Evolutionary conservation across 2,888 invertebrate species (phyloP).

Genomic region (Sarcophaga rosellei): DNA sequence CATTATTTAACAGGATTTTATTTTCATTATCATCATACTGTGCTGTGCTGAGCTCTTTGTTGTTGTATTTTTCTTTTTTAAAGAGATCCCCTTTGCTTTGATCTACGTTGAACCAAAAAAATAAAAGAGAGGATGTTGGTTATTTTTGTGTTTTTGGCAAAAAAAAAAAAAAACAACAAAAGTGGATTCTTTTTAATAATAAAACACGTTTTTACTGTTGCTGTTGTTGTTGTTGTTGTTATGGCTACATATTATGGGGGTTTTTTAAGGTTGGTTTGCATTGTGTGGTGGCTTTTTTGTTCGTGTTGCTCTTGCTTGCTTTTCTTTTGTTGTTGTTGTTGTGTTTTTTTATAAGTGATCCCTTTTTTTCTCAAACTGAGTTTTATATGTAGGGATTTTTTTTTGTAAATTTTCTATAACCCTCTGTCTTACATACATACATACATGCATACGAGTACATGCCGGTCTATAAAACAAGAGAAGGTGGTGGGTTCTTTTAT

Average conservation of each 20-base stretch:
- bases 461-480: not conserved
- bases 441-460: not conserved
- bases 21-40: slow-evolving; percentile 55
- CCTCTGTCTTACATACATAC: not conserved
- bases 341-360: not conserved
- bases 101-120: not conserved
- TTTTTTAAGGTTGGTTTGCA: slow-evolving; percentile 66
- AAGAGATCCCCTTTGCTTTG: slow-evolving; percentile 11
- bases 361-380: not conserved
- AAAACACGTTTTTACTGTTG: slow-evolving; percentile 61
- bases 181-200: slow-evolving; percentile 68
- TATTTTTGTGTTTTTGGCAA: not conserved
- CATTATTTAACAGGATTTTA: slow-evolving; percentile 65
- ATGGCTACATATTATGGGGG: slow-evolving; percentile 48
- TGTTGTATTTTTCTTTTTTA: not conserved
- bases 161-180: slow-evolving; percentile 49
- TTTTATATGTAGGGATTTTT: not conserved
- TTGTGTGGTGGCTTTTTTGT: slow-evolving; percentile 12
- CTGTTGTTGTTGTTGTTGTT: not conserved
- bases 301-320: slow-evolving; percentile 1
- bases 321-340: not conserved
- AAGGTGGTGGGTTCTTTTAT: slow-evolving; percentile 43
- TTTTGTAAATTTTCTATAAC: not conserved
- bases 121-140: not conserved
- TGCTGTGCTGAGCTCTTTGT: not conserved